Base-by-base conservation (phyloP, 2,797 vertebrate species). In the Sebastes melanostomus region DNA sequence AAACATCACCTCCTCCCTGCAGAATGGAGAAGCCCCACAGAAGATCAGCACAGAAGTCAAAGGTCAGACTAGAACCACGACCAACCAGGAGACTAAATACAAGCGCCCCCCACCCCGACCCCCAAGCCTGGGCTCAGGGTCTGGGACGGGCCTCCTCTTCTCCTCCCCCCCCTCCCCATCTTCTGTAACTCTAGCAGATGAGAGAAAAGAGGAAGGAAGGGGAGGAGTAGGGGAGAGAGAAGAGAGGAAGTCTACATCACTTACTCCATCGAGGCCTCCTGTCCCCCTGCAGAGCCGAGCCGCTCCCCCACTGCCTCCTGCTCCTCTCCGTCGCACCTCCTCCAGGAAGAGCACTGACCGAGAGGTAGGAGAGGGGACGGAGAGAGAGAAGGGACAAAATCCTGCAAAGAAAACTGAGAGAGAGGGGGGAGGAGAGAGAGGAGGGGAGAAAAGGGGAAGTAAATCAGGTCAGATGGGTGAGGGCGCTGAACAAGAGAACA, bases 81-180 rank as follows among this genome's bases (percentile, higher is more conserved):
- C 78, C 36, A 84, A 56, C 32, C 77, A 55, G 30, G 90, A 91
- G 9, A 29, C 66, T 1, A 92, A 89, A 82, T 96, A 93, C 86
- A 95, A 94, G 78, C 92, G 88, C 14, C 95, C 92, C 0, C 96
- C 95, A 54, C 96, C 96, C 25, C 77, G 95, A n/a, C 95, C 95
- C n/a, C 91, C 94, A 7, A 92, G 86, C 30, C 74, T 93, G 56
- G 67, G 88, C 59, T 85, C 34, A 56, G 91, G 87, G 38, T 42
- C 73, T 3, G 89, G 83, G 8, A 78, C 68, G 77, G 66, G 54
- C 66, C 77, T 68, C 73, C 89, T 65, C 50, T 89, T 71, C 66
- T 89, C 79, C 72, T 67, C 83, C 20, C 36, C 68, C 6, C 50
- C 78, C 30, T 61, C 58, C 1, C 29, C 88, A 63, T 87, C 83